phyloP scores from a whole-genome alignment of 2,888 invertebrate species.

The Osmoderma eremita region DNA sequence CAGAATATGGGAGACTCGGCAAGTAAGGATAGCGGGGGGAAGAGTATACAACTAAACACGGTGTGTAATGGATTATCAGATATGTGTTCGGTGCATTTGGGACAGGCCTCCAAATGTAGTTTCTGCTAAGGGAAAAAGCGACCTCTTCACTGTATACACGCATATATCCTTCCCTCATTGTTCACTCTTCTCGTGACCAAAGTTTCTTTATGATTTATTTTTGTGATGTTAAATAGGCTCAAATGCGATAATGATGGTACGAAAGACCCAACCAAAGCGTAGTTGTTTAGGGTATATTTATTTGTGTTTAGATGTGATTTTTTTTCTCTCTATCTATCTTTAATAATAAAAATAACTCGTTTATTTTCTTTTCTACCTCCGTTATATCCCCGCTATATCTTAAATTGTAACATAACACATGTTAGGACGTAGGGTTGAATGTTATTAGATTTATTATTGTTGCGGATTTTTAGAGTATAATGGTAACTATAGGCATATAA shows the following conservation, averaged over 20 bases:
- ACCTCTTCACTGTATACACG: constrained; percentile 11
- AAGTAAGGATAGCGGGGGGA: constrained; percentile 40
- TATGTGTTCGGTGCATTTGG: constrained; percentile 68
- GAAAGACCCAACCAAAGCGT: constrained; percentile 43
- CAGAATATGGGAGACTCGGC: constrained; percentile 62
- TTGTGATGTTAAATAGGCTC: constrained; percentile 31
- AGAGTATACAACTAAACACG: constrained; percentile 57
- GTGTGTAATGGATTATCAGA: constrained; percentile 65
- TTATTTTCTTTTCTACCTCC: constrained; percentile 18
- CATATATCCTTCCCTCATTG: constrained; percentile 21
- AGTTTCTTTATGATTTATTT: constrained; percentile 33
- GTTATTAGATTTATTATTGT: constrained; percentile 37
- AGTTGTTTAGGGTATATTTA: constrained; percentile 43
- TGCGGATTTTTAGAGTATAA: constrained; percentile 37
- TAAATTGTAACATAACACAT: constrained; percentile 31
- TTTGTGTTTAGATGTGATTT: constrained; percentile 27
- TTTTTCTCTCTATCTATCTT: constrained; percentile 2
- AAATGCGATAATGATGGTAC: constrained; percentile 31
- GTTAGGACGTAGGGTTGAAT: constrained; percentile 34
- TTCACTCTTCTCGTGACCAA: constrained; percentile 21
- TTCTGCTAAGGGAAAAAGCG: constrained; percentile 63
- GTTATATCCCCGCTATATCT: constrained; percentile 3
- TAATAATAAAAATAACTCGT: neutral
- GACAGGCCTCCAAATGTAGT: constrained; percentile 69
- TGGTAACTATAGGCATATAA: constrained; percentile 31